phyloP scores from a whole-genome alignment of 2,797 vertebrate genomes.

The Steatocranus sp. region DNA sequence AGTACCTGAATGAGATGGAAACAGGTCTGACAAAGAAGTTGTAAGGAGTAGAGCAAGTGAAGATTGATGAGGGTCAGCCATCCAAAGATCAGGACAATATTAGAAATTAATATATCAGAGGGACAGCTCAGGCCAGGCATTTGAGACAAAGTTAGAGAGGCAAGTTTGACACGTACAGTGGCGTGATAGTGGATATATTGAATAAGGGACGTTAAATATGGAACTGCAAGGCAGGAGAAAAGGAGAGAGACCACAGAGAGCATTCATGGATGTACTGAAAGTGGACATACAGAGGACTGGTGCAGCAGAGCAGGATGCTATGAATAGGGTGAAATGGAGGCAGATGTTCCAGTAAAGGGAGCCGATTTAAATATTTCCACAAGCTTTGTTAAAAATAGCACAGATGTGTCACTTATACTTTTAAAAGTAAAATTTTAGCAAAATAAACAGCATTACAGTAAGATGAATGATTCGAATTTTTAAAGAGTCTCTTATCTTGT shows the following conservation, averaged over 20 bases:
- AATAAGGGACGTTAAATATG: accelerated
- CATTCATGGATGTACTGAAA: not conserved
- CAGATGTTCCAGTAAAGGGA: not conserved
- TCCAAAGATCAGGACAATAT: not conserved
- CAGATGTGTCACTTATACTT: not conserved
- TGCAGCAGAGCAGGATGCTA: not conserved
- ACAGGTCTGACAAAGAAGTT: not conserved
- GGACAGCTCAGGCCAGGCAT: not conserved
- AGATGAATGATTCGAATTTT: accelerated
- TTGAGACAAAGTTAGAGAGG: not conserved
- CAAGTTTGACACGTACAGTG: not conserved
- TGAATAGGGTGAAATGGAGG: not conserved
- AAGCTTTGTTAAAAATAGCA: not conserved
- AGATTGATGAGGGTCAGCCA: not conserved
- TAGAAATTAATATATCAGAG: not conserved
- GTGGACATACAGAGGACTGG: not conserved
- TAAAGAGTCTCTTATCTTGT: not conserved
- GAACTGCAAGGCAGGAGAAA: not conserved
- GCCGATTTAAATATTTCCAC: not conserved
- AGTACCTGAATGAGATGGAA: not conserved
- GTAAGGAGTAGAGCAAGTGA: not conserved
- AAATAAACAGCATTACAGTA: not conserved
- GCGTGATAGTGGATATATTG: accelerated
- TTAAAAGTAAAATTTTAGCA: not conserved
- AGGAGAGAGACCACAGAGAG: not conserved